Conservation (phyloP, 35 echinoderm and acorn worm genomes). For the Diadema setosum region DNA sequence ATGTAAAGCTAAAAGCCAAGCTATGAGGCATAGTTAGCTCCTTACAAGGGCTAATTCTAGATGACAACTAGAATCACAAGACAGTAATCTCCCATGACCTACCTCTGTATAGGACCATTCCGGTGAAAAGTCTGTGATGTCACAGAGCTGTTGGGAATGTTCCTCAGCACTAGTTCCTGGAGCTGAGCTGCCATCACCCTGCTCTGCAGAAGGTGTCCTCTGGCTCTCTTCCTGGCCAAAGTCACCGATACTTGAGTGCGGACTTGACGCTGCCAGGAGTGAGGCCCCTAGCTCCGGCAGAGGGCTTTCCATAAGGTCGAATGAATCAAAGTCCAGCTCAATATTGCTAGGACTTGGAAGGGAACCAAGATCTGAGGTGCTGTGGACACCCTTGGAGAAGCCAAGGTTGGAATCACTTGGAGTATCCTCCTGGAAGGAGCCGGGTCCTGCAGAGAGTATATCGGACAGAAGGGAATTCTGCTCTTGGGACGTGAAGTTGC, state of each 20-base stretch:
- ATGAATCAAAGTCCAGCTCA: slow-evolving; percentile 82
- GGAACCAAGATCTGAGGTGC: neutral
- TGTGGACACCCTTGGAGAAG: neutral
- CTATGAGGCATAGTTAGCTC: too few species aligned
- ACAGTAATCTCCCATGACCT: too few species aligned
- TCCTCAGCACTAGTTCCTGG: neutral
- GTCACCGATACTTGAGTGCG: neutral
- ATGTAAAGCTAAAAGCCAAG: too few species aligned
- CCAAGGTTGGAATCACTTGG: neutral
- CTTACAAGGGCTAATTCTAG: too few species aligned
- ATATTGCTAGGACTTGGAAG: slow-evolving; percentile 47
- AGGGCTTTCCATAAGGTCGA: slow-evolving; percentile 71
- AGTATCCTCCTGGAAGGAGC: neutral
- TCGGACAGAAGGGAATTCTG: neutral
- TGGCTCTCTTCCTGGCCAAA: neutral
- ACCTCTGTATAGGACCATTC: slow-evolving; percentile 99
- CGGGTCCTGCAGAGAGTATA: neutral
- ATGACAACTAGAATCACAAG: too few species aligned
- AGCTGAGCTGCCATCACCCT: too few species aligned
- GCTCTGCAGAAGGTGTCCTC: neutral
- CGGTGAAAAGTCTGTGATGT: slow-evolving; percentile 91
- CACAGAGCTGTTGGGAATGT: slow-evolving; percentile 27
- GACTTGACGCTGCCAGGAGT: neutral
- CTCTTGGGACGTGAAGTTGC: neutral
- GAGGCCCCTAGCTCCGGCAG: slow-evolving; percentile 29